Conservation (phyloP, 1,140 invertebrate genomes). For the Dendrolimus kikuchii region DNA sequence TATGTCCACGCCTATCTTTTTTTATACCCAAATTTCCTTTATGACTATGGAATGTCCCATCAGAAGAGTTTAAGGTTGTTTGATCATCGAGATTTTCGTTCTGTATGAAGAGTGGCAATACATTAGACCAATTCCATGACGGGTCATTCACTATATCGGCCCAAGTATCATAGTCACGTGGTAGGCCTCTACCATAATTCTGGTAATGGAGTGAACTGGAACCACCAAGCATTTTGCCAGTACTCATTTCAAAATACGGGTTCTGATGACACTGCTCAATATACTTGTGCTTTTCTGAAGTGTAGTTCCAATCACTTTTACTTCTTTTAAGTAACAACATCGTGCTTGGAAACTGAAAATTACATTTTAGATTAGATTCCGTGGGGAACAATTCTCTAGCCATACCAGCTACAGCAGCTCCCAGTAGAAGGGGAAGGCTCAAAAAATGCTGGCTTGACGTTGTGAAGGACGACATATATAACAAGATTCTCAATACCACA, state of each 20-base stretch:
- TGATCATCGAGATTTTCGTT: constrained; percentile 16
- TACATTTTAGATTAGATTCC: constrained; percentile 1
- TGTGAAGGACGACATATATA: too few species aligned
- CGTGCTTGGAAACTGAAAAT: constrained; percentile 27
- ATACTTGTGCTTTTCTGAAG: constrained; percentile 76
- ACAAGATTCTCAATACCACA: too few species aligned
- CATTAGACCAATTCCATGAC: constrained; percentile 82
- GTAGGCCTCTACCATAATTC: constrained; percentile 78
- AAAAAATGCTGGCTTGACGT: background rate
- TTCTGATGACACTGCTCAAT: constrained; percentile 75
- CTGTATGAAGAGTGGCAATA: constrained; percentile 36
- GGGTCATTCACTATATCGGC: constrained; percentile 71
- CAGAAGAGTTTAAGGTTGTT: constrained; percentile 1
- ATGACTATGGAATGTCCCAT: constrained; percentile 9
- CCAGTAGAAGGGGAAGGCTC: background rate
- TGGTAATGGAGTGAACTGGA: constrained; percentile 84
- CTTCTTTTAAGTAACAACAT: constrained; percentile 20
- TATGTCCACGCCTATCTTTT: constrained; percentile 1
- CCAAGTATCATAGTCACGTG: constrained; percentile 75
- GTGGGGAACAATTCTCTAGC: background rate
- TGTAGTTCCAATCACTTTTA: constrained; percentile 80
- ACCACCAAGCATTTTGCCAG: constrained; percentile 81
- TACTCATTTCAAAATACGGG: constrained; percentile 75
- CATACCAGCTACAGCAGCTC: background rate
- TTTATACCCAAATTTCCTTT: constrained; percentile 8